These are phyloP conservation scores for Formica aserva DNA, from an alignment of 2,888 invertebrate species.

Conservation along the genomic window DNA sequence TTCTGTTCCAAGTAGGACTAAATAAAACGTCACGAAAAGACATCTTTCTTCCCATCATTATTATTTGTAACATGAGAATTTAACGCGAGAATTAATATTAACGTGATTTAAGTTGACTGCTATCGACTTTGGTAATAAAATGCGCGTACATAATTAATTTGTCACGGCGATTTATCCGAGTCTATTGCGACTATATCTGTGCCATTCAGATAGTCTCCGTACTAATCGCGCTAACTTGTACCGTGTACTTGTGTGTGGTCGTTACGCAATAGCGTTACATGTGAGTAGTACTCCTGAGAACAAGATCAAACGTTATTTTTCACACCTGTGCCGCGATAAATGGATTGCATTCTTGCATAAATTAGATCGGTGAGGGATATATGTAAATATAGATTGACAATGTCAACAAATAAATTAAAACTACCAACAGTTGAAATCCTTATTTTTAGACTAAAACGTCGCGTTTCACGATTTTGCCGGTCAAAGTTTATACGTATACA, in stretches of 20 bases:
- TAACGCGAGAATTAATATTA: neutral
- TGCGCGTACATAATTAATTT: constrained; percentile 50
- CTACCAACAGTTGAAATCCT: neutral
- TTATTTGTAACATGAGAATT: neutral
- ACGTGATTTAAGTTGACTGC: constrained; percentile 3
- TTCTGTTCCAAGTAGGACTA: neutral
- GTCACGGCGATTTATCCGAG: constrained; percentile 15
- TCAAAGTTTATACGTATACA: constrained; percentile 25
- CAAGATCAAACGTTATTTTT: constrained; percentile 51
- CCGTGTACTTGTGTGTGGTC: constrained; percentile 14
- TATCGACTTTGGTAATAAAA: constrained; percentile 9
- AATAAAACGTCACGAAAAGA: neutral
- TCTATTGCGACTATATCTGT: constrained; percentile 15
- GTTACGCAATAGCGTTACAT: constrained; percentile 56
- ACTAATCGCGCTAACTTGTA: constrained; percentile 53
- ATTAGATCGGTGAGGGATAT: neutral
- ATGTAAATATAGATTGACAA: constrained; percentile 10
- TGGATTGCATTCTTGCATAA: constrained; percentile 1
- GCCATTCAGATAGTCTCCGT: constrained; percentile 40
- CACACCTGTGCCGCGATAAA: constrained; percentile 38
- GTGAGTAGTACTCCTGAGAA: constrained; percentile 39
- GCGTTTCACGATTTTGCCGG: constrained; percentile 34
- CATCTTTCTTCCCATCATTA: neutral
- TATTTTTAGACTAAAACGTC: constrained; percentile 30
- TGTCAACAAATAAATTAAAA: neutral